Evolutionary conservation across 2,797 vertebrate species (phyloP).

Genomic region (Orientallactaga sibirica): DNA sequence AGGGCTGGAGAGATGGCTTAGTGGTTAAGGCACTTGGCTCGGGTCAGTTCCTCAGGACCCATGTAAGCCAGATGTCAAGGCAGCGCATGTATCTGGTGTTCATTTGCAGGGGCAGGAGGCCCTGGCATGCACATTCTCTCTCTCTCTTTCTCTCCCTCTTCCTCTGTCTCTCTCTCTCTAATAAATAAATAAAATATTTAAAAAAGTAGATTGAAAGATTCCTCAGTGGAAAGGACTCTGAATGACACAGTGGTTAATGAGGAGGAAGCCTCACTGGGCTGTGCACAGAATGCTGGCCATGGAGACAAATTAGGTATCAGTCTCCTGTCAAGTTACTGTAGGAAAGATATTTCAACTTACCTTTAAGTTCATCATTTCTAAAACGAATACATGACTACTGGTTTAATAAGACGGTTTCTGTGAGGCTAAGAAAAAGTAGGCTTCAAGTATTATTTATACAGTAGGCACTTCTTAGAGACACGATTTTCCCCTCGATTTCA

Average conservation of each 20-base stretch:
- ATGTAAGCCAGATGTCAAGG: too few species aligned
- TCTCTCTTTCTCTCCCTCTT: too few species aligned
- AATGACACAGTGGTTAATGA: neutral
- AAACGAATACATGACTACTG: neutral
- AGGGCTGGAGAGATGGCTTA: neutral
- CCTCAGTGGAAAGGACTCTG: neutral
- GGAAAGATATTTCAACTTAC: neutral
- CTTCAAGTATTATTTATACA: constrained; percentile 2
- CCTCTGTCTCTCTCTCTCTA: too few species aligned
- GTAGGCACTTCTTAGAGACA: neutral
- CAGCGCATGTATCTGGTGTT: too few species aligned
- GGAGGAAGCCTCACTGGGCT: neutral
- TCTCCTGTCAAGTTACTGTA: neutral
- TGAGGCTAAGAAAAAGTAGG: neutral
- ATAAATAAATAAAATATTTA: too few species aligned
- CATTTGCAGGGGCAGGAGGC: too few species aligned
- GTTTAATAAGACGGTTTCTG: neutral
- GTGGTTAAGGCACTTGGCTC: too few species aligned
- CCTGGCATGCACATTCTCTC: too few species aligned
- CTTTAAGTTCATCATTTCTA: neutral
- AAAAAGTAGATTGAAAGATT: neutral
- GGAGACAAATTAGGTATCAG: neutral
- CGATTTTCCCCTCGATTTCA: neutral
- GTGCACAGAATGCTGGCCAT: neutral
- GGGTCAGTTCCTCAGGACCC: too few species aligned